Percentiles rank a stretch among this genome's conserved stretches.
phyloP scores from a whole-genome alignment of 2,113 vertebrate genomes.

The Mormyrus iriodes region DNA sequence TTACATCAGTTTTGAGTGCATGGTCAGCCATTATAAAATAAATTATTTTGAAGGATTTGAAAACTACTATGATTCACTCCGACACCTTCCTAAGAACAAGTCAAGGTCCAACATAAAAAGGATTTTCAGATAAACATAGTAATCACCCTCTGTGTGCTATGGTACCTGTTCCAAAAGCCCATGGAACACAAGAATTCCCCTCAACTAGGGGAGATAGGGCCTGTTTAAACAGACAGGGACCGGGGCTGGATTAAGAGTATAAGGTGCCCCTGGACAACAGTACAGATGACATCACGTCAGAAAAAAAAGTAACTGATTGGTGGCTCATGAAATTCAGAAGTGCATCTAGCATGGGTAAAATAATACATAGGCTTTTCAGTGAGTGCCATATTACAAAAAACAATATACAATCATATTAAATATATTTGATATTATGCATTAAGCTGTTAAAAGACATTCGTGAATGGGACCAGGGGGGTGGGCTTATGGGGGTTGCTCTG shows the following conservation, averaged over 20 bases:
- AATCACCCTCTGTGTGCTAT: not conserved
- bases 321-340: not conserved
- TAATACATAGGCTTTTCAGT: not conserved
- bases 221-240: not conserved
- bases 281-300: not conserved
- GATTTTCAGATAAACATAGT: not conserved
- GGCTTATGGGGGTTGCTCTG: not conserved
- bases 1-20: not conserved
- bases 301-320: not conserved
- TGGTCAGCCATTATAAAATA: not conserved
- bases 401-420: not conserved
- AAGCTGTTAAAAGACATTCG: not conserved
- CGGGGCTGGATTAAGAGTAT: not conserved
- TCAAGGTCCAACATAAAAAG: not conserved
- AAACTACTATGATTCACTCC: not conserved
- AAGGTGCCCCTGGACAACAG: not conserved
- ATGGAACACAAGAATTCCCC: not conserved
- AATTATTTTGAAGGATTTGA: not conserved
- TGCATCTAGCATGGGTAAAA: not conserved
- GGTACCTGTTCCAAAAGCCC: not conserved
- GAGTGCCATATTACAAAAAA: not conserved
- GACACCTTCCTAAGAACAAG: not conserved
- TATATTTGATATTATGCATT: not conserved
- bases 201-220: not conserved
- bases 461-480: not conserved